Evolutionary conservation across 2,797 vertebrate species (phyloP), one percentile per base, ranked within the genome.

Genomic region (Chelon auratus): DNA sequence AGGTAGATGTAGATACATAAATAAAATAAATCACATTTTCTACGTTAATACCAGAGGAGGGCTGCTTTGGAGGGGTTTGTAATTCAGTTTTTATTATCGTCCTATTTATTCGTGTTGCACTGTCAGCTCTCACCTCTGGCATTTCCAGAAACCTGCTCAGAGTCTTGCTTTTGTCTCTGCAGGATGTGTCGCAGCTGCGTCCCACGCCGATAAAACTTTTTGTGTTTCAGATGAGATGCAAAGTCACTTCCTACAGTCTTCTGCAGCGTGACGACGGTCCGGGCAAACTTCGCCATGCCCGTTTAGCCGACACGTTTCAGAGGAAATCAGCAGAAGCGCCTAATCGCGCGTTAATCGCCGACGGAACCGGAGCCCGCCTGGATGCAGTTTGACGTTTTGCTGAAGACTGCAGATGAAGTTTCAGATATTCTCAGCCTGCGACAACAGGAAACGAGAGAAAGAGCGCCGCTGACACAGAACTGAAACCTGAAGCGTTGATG

Each of bases 381-480:
- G n/a, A 55, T 9, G 58, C 39, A 11, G 22, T 1, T 18, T 7
- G 30, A 62, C 1, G 9, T 40, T 53, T 71, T 48, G 30, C 42
- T 39, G 1, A 48, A 79, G 30, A 33, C 15, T 58, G 57, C 57
- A 61, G 68, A 66, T 54, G 53, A 47, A 60, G 33, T 67, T 33
- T 65, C 40, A 50, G 26, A 39, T 47, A 47, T 1, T 11, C 60
- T 42, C 14, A 72, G 22, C 20, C 68, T 52, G 52, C 60, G 11
- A 52, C n/a, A 86, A 88, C 86, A 88, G 88, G 91, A 92, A 92
- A 73, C 80, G 58, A 74, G 63, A 78, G 50, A 63, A 55, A 77
- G 50, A 42, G 51, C 61, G 62, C 30, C 22, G 26, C 59, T 36
- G 51, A 53, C 62, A 22, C 62, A 74, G 30, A 88, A 85, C 14